Evolutionary conservation across 2,797 vertebrate genomes (phyloP).

Genomic region (Denticeps clupeoides): DNA sequence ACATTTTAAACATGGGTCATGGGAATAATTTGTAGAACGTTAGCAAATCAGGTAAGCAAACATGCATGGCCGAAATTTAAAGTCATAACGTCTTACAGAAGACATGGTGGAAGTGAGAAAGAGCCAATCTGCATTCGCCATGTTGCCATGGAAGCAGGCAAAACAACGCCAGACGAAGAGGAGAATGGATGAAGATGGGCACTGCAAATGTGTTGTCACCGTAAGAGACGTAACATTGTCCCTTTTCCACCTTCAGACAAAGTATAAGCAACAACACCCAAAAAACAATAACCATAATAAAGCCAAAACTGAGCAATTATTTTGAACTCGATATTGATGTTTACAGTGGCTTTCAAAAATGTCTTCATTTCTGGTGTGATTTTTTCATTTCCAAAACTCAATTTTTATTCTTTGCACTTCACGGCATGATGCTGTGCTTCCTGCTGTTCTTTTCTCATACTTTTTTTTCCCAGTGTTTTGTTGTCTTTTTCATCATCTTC

Average conservation of each 20-base stretch:
- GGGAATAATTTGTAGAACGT: too few relatives aligned
- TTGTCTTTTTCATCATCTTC: neutral
- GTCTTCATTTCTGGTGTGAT: conserved; percentile 26
- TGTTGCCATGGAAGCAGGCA: conserved; percentile 37
- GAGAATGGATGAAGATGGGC: conserved; percentile 27
- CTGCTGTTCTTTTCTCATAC: conserved; percentile 14
- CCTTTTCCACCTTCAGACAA: neutral
- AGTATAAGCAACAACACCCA: neutral
- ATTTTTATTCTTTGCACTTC: neutral
- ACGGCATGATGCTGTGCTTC: neutral
- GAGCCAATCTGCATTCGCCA: conserved; percentile 29
- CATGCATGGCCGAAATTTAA: too few relatives aligned
- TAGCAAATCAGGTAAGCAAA: too few relatives aligned
- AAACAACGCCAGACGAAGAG: conserved; percentile 39
- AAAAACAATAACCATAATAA: conserved; percentile 2
- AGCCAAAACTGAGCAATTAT: neutral
- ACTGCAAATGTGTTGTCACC: conserved; percentile 18
- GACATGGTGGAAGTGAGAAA: conserved; percentile 41
- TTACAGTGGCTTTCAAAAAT: conserved; percentile 4
- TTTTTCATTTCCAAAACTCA: conserved; percentile 24
- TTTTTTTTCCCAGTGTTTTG: neutral
- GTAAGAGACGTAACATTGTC: neutral
- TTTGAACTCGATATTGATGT: conserved; percentile 14
- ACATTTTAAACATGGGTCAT: too few relatives aligned
- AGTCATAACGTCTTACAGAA: too few relatives aligned